phyloP scores from a whole-genome alignment of 2,888 invertebrate species.

The Melinaea marsaeus region DNA sequence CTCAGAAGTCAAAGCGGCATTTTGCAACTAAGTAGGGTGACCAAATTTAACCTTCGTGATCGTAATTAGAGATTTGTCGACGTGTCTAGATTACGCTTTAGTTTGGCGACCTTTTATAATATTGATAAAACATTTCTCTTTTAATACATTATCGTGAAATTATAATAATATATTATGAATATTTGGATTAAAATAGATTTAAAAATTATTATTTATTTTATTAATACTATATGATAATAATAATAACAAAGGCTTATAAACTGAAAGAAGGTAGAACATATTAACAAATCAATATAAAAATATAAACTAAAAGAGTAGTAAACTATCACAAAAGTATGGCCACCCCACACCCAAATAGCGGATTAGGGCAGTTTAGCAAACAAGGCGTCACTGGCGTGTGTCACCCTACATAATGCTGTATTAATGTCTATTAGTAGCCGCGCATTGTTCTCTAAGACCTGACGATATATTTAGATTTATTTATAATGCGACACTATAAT shows the following conservation, averaged over 20 bases:
- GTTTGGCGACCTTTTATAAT: not conserved
- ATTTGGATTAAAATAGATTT: too few relatives aligned
- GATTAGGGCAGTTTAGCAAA: slow-evolving; percentile 79
- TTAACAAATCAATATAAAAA: too few relatives aligned
- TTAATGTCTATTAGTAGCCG: slow-evolving; percentile 72
- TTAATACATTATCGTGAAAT: too few relatives aligned
- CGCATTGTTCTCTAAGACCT: slow-evolving; percentile 59
- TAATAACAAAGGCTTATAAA: too few relatives aligned
- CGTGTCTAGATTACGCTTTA: slow-evolving; percentile 13
- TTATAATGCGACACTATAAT: slow-evolving; percentile 62
- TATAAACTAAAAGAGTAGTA: not conserved
- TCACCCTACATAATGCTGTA: slow-evolving; percentile 70
- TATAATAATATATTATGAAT: too few relatives aligned
- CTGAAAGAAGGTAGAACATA: too few relatives aligned
- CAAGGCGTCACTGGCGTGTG: slow-evolving; percentile 74
- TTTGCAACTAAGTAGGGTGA: slow-evolving; percentile 57
- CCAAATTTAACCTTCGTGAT: slow-evolving; percentile 33
- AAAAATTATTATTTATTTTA: too few relatives aligned
- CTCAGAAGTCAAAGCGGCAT: slow-evolving; percentile 72
- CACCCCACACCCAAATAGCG: slow-evolving; percentile 67
- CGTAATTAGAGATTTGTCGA: slow-evolving; percentile 21
- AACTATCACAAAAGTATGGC: slow-evolving; percentile 32
- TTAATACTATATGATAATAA: too few relatives aligned
- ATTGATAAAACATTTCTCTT: too few relatives aligned
- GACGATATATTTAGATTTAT: slow-evolving; percentile 68